A percentile compares a stretch with the other conserved stretches of the same genome.
These are phyloP conservation scores for Rhodeus uyekii DNA, from an alignment of 2,797 vertebrate genomes.

Conservation along the genomic window DNA sequence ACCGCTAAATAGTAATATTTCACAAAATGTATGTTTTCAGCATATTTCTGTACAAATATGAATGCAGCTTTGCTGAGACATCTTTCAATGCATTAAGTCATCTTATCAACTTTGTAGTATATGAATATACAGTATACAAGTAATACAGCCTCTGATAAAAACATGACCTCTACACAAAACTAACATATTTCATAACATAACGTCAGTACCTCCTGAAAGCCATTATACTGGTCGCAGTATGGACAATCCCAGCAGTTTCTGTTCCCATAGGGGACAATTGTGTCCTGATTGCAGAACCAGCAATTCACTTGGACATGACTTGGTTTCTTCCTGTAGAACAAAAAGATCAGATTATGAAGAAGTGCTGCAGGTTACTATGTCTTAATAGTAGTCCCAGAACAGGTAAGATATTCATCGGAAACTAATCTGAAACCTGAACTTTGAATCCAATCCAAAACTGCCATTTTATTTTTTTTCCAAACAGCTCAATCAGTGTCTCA, in stretches of 20 bases:
- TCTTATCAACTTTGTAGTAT: neutral
- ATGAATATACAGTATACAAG: neutral
- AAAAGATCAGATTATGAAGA: conserved; percentile 14
- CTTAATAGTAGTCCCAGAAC: neutral
- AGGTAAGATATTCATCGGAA: neutral
- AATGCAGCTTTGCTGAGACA: neutral
- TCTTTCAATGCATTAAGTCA: neutral
- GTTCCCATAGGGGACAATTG: conserved; percentile 93
- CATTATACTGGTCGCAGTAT: conserved; percentile 97
- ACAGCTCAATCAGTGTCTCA: neutral
- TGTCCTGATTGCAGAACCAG: conserved; percentile 96
- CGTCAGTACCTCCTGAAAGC: conserved; percentile 90
- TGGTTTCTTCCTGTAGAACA: conserved; percentile 84
- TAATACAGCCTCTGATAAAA: neutral
- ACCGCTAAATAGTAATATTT: neutral
- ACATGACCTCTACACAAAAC: neutral
- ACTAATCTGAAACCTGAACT: neutral
- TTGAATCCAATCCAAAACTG: neutral
- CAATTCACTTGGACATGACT: conserved; percentile 89
- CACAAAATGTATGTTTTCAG: neutral
- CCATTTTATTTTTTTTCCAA: neutral
- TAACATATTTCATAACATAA: neutral
- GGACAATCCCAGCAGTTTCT: conserved; percentile 99
- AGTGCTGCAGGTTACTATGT: neutral
- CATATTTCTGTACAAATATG: neutral